A percentile compares a stretch with the other conserved stretches of the same genome.
Evolutionary conservation across 2,888 invertebrate species (phyloP).

Genomic region (Punctoribates punctum): DNA sequence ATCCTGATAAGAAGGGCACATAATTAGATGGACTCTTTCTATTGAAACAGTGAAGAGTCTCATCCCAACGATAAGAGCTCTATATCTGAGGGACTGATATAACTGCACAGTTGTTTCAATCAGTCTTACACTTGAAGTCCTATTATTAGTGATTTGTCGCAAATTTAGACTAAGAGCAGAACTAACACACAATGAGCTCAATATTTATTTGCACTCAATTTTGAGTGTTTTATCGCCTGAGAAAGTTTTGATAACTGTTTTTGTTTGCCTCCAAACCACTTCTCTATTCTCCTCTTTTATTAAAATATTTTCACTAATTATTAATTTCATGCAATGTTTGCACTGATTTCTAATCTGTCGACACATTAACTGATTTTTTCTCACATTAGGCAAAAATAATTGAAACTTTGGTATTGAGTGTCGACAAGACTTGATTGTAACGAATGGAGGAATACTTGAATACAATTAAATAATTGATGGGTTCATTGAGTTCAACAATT

Average conservation of each 20-base stretch:
- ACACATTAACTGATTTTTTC: no score
- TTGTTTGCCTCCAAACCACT: background rate
- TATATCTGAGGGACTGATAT: conserved; percentile 4
- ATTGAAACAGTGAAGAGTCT: background rate
- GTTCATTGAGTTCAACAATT: conserved; percentile 3
- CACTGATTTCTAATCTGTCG: no score
- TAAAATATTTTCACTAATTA: no score
- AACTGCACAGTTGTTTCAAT: background rate
- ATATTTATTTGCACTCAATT: conserved; percentile 10
- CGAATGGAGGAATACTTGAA: background rate
- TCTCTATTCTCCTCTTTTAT: background rate
- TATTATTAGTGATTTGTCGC: conserved; percentile 9
- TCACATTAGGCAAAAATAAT: no score
- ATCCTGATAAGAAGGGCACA: background rate
- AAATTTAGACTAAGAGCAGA: conserved; percentile 2
- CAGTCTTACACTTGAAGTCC: background rate
- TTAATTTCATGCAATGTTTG: no score
- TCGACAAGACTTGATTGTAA: background rate
- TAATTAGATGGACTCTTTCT: conserved; percentile 12
- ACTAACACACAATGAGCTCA: background rate
- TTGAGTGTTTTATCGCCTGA: conserved; percentile 24
- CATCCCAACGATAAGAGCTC: conserved; percentile 17
- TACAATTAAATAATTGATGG: conserved; percentile 24
- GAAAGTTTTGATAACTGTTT: conserved; percentile 9
- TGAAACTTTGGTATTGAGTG: background rate